Evolutionary conservation across 2,113 vertebrate species (phyloP).

Genomic region (Bostrychus sinensis): DNA sequence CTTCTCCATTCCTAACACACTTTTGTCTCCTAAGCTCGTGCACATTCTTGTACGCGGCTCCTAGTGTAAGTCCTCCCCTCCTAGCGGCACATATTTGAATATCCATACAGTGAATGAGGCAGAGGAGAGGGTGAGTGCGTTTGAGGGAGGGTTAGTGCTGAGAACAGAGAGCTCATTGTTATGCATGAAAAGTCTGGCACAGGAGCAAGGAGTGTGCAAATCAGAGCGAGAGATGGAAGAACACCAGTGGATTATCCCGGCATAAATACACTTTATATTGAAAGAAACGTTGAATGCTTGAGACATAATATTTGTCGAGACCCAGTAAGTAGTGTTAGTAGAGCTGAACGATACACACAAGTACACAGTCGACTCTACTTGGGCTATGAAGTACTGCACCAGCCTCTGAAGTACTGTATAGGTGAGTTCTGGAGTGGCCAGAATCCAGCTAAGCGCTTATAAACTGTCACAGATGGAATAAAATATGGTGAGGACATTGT

Average conservation of each 20-base stretch:
- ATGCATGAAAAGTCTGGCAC: conserved; percentile 66
- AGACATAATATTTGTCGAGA: background rate
- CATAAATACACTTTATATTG: conserved; percentile 16
- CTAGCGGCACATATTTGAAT: conserved; percentile 55
- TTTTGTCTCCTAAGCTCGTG: conserved; percentile 29
- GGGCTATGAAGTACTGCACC: background rate
- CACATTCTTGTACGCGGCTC: conserved; percentile 31
- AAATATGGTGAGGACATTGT: too few relatives aligned
- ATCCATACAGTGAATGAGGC: conserved; percentile 55
- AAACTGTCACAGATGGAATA: too few relatives aligned
- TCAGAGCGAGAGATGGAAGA: conserved; percentile 18
- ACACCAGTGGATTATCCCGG: conserved; percentile 15
- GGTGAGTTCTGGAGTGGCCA: too few relatives aligned
- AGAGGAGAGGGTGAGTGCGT: conserved; percentile 45
- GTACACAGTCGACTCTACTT: background rate
- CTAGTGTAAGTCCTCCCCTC: conserved; percentile 10
- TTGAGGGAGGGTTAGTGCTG: conserved; percentile 52
- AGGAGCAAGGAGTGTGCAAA: conserved; percentile 26
- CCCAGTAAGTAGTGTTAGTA: background rate
- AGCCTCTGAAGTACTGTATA: too few relatives aligned
- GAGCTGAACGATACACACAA: background rate
- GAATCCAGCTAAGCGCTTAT: too few relatives aligned
- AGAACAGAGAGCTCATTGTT: conserved; percentile 67
- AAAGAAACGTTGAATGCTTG: background rate
- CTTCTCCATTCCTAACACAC: conserved; percentile 26